These are phyloP conservation scores for Drosophila kohkoa DNA, from an alignment of 1,140 invertebrate species.

Conservation along the genomic window DNA sequence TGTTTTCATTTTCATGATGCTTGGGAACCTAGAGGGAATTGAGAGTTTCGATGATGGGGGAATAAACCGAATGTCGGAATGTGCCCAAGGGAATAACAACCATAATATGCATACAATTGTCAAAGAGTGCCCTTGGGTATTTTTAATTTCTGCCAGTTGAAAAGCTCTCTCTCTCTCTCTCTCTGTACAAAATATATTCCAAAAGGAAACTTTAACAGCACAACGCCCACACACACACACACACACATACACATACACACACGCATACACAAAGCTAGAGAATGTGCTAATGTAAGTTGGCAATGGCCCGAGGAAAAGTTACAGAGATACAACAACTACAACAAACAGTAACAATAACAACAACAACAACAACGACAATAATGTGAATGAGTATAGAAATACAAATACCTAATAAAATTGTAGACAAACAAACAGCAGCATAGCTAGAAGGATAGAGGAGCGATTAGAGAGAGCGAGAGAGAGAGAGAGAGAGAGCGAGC, in stretches of 20 bases:
- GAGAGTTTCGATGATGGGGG: not conserved
- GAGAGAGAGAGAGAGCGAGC: not conserved
- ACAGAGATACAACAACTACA: slow-evolving; percentile 2
- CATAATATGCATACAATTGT: slow-evolving; percentile 42
- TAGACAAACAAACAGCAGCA: slow-evolving; percentile 31
- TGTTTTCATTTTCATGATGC: slow-evolving; percentile 1
- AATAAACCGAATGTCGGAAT: not conserved
- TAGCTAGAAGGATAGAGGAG: too few relatives aligned
- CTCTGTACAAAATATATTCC: slow-evolving; percentile 1
- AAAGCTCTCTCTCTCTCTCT: slow-evolving; percentile 7
- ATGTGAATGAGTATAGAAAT: slow-evolving; percentile 31
- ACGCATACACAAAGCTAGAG: not conserved
- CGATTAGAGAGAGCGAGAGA: too few relatives aligned
- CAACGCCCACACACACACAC: slow-evolving; percentile 18
- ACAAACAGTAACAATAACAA: not conserved
- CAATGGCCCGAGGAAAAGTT: slow-evolving; percentile 32
- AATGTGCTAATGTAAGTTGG: slow-evolving; percentile 37
- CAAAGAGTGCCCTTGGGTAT: slow-evolving; percentile 40
- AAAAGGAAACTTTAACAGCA: slow-evolving; percentile 27
- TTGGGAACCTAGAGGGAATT: not conserved
- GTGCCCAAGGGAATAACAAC: slow-evolving; percentile 11
- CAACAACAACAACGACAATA: slow-evolving; percentile 10
- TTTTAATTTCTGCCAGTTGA: slow-evolving; percentile 43
- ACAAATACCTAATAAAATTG: slow-evolving; percentile 57
- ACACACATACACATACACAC: slow-evolving; percentile 1